Base-by-base conservation (phyloP, 2,888 invertebrate species). In the Hemithea aestivaria region DNA sequence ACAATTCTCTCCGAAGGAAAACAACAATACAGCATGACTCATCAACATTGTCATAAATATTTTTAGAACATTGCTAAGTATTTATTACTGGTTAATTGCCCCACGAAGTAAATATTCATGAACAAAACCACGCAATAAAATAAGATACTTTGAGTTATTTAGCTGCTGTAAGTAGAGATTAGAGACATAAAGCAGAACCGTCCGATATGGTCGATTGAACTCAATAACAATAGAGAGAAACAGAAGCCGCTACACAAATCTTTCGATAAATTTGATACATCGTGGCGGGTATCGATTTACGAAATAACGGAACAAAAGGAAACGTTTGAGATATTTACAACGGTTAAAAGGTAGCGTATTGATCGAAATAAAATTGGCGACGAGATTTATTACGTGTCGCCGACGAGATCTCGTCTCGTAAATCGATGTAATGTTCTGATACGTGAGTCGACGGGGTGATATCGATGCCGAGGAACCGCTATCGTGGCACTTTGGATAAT, bases 381-480 rank as follows among this genome's bases (percentile, higher is more conserved):
- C 45, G 53, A 70, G 70, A 77, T 80, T 77, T 78, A 77, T 67
- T 54, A 65, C 51, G 57, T 68, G 71, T 66, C 67, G 55, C 66
- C 60, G 68, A 60, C 62, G 48, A 66, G 65, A 69, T 68, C 63
- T 65, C 69, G 62, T 70, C 70, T 71, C 74, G 66, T 77, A 77
- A 78, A 79, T 74, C 72, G 72, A 68, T 65, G 56, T 75, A 70
- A 75, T 73, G 66, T 59, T 61, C 54, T 53, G 70, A 71, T 73
- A 62, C 53, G 54, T 62, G 61, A 60, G 62, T 52, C 62, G 73
- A 74, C 74, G 72, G 55, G 59, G 62, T 52, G 56, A 64, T 71
- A 69, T 69, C 68, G 62, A 59, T 55, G 57, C 43, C 58, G 58
- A 58, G 51, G 48, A 58, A 62, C 58, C 62, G 53, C 67, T 66